Evolutionary conservation across 2,797 vertebrate species (phyloP), one percentile per base, ranked within the genome.

Genomic region (Pantherophis vulpinus): DNA sequence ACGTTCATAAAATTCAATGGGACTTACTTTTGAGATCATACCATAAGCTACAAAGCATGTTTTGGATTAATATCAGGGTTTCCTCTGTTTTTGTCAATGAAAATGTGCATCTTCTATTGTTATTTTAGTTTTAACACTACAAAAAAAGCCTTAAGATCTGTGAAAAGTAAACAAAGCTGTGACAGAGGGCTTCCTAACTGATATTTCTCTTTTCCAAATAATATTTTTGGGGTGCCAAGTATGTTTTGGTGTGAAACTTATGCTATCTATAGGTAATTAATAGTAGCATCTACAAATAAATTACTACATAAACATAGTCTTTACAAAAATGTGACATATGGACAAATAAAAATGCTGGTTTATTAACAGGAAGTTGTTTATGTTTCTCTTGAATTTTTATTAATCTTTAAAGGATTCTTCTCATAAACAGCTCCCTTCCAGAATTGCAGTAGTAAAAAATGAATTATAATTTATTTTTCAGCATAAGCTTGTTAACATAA

Each of bases 391-490:
- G 37, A 20, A 5, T 86, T 61, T 91, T 86, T 42, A 51, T 59
- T 74, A 74, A 86, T n/a, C 58, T 86, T 86, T 86, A 61, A 29
- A 86, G 29, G 8, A 8, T 54, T 60, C 2, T 60, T 20, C n/a
- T 91, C 27, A 51, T 23, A 86, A 32, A 20, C 94, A 91, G 94
- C 94, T 96, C 93, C 94, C 7, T 93, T 95, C 58, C 55, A 95
- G 95, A 95, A 94, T 90, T 83, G 92, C 91, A 47, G 32, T 42
- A 42, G 4, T 83, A 83, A 47, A 25, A 83, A 83, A 83, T 94
- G 94, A 58, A 32, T 4, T 87, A 56, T n/a, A 87, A 55, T 32
- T 55, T 55, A 87, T 56, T 87, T 56, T 87, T 25, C 20, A 83
- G 20, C 37, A 83, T 25, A 23, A 83, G 74, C 37, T 47, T 83